phyloP scores from a whole-genome alignment of 1,140 invertebrate species.

The Adoxophyes honmai region DNA sequence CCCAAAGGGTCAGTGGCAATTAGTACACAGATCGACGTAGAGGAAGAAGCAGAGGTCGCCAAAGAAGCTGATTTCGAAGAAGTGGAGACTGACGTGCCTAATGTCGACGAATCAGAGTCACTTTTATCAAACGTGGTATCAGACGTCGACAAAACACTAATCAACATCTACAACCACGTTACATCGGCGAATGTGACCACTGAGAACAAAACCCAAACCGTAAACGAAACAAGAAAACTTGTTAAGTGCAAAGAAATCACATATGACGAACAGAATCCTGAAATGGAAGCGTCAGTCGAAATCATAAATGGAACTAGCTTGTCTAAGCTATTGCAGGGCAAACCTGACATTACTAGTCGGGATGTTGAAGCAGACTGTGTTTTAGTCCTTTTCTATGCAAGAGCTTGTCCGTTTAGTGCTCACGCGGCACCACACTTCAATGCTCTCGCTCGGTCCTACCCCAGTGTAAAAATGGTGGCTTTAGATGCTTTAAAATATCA shows the following conservation, averaged over 20 bases:
- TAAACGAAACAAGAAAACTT: constrained; percentile 67
- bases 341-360: constrained; percentile 61
- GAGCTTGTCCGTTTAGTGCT: constrained; percentile 93
- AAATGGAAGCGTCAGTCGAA: constrained; percentile 57
- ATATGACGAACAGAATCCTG: constrained; percentile 49
- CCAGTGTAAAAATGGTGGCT: constrained; percentile 91
- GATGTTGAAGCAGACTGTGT: constrained; percentile 81
- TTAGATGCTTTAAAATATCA: constrained; percentile 93
- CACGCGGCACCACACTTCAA: constrained; percentile 94
- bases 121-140: constrained; percentile 61
- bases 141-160: constrained; percentile 65
- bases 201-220: constrained; percentile 48
- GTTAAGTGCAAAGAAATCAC: constrained; percentile 66
- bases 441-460: constrained; percentile 90
- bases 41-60: constrained; percentile 39
- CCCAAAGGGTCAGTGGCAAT: constrained; percentile 30
- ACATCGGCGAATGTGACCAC: constrained; percentile 56
- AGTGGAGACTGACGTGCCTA: constrained; percentile 44
- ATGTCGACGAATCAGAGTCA: constrained; percentile 65
- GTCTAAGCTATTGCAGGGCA: constrained; percentile 57
- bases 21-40: constrained; percentile 51
- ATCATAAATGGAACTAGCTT: constrained; percentile 65
- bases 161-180: constrained; percentile 58
- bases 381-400: constrained; percentile 92
- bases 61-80: constrained; percentile 30